Evolutionary conservation across 2,797 vertebrate species (phyloP).

Genomic region (Gallinago stenura): DNA sequence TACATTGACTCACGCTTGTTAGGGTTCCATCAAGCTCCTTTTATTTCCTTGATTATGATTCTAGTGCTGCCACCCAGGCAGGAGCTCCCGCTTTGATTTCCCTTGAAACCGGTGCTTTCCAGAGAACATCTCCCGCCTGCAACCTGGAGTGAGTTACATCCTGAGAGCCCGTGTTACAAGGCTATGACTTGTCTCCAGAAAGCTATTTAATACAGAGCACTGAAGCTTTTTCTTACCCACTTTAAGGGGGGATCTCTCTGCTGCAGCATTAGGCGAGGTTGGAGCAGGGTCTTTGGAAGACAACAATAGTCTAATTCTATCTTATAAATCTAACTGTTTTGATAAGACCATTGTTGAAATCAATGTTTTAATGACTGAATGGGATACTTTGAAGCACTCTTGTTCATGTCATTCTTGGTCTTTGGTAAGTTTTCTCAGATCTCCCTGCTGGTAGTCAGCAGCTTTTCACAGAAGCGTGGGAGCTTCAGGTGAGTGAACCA

Average conservation of each 20-base stretch:
- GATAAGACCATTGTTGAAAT: neutral
- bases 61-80: neutral
- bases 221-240: neutral
- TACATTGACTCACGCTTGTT: constrained; percentile 53
- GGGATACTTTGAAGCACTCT: neutral
- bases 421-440: neutral
- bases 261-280: neutral
- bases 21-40: constrained; percentile 50
- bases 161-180: neutral
- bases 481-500: neutral
- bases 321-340: neutral
- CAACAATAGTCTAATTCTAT: neutral
- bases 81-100: constrained; percentile 21
- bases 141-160: neutral
- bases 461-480: neutral
- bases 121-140: neutral
- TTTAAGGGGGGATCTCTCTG: neutral
- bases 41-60: constrained; percentile 54
- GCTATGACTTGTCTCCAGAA: neutral
- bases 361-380: neutral
- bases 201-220: neutral
- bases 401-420: neutral
- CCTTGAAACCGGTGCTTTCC: constrained; percentile 34
- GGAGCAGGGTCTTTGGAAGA: neutral
- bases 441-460: neutral